Evolutionary conservation across 2,797 vertebrate genomes (phyloP).

Genomic region (Crenuchus spilurus): DNA sequence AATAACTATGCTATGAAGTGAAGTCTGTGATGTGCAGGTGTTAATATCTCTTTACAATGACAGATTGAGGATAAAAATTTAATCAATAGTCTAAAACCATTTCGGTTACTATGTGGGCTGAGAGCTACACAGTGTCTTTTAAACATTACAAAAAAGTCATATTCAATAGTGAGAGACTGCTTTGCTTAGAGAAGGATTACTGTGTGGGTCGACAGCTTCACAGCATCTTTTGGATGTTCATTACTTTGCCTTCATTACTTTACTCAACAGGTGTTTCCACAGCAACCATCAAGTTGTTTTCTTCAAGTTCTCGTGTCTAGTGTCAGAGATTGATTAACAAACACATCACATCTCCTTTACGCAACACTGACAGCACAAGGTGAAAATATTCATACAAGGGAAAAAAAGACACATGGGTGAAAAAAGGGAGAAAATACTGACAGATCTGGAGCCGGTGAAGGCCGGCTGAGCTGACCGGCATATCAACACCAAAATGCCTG

Average conservation of each 20-base stretch:
- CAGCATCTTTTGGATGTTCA: slow-evolving; percentile 32
- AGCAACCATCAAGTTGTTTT: slow-evolving; percentile 40
- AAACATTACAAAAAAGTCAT: background rate
- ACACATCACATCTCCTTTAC: slow-evolving; percentile 45
- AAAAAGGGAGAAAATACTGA: slow-evolving; percentile 25
- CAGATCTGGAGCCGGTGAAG: slow-evolving; percentile 45
- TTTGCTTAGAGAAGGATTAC: background rate
- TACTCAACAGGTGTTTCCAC: slow-evolving; percentile 56
- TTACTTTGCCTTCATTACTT: slow-evolving; percentile 22
- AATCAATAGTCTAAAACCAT: background rate
- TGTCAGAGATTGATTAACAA: slow-evolving; percentile 48
- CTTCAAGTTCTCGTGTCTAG: slow-evolving; percentile 6
- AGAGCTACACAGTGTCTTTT: slow-evolving; percentile 8
- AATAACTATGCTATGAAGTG: background rate
- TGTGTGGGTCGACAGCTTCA: background rate
- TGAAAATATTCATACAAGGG: slow-evolving; percentile 47
- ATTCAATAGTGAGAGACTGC: slow-evolving; percentile 12
- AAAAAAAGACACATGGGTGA: slow-evolving; percentile 19
- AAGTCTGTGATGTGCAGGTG: slow-evolving; percentile 9
- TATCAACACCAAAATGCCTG: slow-evolving; percentile 43
- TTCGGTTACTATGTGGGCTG: background rate
- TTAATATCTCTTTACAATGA: background rate
- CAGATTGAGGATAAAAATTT: background rate
- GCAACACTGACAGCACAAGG: slow-evolving; percentile 47
- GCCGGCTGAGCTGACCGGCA: slow-evolving; percentile 38